A percentile compares a stretch with the other conserved stretches of the same genome.
phyloP scores from a whole-genome alignment of 2,888 invertebrate species.

The Ophioninae sp. region DNA sequence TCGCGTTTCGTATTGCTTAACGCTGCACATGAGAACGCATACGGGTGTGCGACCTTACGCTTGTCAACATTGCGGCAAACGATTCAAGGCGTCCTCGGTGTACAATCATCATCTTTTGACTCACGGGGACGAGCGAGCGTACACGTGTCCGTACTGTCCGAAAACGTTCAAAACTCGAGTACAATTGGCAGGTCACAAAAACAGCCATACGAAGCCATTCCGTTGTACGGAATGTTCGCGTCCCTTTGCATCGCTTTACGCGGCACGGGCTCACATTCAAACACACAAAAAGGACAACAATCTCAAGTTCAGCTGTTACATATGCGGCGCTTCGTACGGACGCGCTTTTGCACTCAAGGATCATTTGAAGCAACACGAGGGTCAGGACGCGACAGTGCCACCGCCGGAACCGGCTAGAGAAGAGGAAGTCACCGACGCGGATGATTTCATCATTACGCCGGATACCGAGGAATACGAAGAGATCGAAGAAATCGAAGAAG shows the following conservation, averaged over 20 bases:
- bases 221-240: constrained; percentile 88
- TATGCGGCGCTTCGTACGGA: constrained; percentile 90
- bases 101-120: constrained; percentile 90
- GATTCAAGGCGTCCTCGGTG: constrained; percentile 90
- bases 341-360: constrained; percentile 88
- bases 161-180: constrained; percentile 92
- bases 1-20: constrained; percentile 90
- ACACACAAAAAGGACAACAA: constrained; percentile 87
- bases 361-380: constrained; percentile 87
- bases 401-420: constrained; percentile 76
- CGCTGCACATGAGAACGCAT: constrained; percentile 90
- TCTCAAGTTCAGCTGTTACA: constrained; percentile 86
- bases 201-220: constrained; percentile 91
- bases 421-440: constrained; percentile 76
- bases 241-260: constrained; percentile 90
- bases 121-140: constrained; percentile 89
- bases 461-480: constrained; percentile 68
- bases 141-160: constrained; percentile 89
- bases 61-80: constrained; percentile 87
- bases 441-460: constrained; percentile 73
- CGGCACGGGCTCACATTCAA: constrained; percentile 89
- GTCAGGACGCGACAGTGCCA: constrained; percentile 74
- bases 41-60: constrained; percentile 89
- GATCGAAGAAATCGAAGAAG: constrained; percentile 57
- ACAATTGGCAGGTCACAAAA: constrained; percentile 90